Base-by-base conservation (phyloP, 30 jellyfish, hydroid and myxozoan genomes). In the Aurelia aurita complex sp. Pacific region DNA sequence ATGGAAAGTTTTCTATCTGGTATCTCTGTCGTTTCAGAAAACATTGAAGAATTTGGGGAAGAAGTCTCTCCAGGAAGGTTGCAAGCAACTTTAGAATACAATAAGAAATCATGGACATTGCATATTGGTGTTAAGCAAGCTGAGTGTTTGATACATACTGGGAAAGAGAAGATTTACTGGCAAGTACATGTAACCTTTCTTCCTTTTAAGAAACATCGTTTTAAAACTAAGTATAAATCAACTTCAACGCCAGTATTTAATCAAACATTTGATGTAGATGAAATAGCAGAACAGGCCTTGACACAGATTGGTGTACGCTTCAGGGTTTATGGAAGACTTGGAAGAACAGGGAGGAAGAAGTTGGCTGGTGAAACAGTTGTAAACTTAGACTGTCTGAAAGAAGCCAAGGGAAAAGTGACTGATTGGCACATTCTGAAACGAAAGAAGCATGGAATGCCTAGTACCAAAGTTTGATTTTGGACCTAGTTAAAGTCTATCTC, bases 1-100 rank as follows among this genome's bases (percentile, higher is more conserved):
- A 94, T 89, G 97, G 99, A 94, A 67, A 94, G 99, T 70, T 94
- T 94, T 66, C 52, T 89, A 46, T 94, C 99, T 10, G 96, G 97
- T 5, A 77, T 89, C 17, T 89, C 97, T 33, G 92, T 94, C 10
- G 91, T 85, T 14, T 87, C 98, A 46, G 93, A 89, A 66, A 94
- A 89, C 80, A 75, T 81, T 12, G 99, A 89, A 52, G 99, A 94
- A 69, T 89, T 89, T 65, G 99, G 99, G 18, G 91, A 67, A 4
- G 99, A 94, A 70, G 92, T 94, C 1, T 89, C 99, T 4, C 99
- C 99, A 32, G 93, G 99, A 17, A 88, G 99, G 13, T 34, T 94
- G 59, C 99, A 94, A 65, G 85, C 87, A 15, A 77, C 91, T 33
- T 62, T 94, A 16, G 89, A 94, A 34, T 94, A 94, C 82, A 94